Conservation (phyloP, 2,113 vertebrate species). For the Colius striatus region DNA sequence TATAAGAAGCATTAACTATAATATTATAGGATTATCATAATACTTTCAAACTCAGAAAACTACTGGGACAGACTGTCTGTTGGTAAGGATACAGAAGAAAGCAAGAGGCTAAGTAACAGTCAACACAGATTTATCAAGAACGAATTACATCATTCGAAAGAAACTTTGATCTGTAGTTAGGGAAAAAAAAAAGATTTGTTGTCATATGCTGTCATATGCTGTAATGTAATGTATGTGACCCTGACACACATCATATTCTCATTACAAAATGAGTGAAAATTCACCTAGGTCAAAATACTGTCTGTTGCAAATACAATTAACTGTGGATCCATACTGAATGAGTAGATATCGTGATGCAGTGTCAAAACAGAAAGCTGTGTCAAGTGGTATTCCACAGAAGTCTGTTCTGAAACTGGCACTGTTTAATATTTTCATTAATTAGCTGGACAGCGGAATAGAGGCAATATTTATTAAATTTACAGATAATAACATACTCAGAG, state of each 20-base stretch:
- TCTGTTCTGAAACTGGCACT: neutral
- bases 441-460: neutral
- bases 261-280: neutral
- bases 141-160: neutral
- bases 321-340: neutral
- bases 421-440: conserved; percentile 1
- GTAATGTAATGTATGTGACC: neutral
- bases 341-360: neutral
- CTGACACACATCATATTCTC: neutral
- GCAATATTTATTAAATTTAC: neutral
- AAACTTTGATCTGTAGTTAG: neutral
- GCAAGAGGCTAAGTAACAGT: neutral
- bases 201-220: neutral
- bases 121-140: neutral
- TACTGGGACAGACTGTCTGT: neutral
- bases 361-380: neutral
- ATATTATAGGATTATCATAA: neutral
- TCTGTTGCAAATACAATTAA: neutral
- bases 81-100: neutral
- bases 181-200: neutral
- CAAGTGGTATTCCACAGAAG: neutral
- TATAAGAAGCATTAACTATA: neutral
- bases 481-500: neutral
- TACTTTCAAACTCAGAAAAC: neutral
- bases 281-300: neutral